These are phyloP conservation scores for Antechinus flavipes DNA, from an alignment of 2,113 vertebrate species.

Conservation along the genomic window DNA sequence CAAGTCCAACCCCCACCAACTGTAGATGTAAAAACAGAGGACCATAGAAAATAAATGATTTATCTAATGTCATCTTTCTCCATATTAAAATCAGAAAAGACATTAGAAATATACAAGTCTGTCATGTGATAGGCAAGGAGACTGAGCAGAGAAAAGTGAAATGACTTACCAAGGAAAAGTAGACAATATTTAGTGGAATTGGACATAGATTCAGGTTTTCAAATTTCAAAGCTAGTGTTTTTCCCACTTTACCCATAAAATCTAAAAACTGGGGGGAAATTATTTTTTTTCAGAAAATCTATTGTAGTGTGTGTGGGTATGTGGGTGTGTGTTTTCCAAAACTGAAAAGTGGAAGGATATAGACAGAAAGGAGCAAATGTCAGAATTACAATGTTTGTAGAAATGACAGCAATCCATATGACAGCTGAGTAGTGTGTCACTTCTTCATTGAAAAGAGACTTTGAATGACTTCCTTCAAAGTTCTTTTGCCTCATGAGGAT, in stretches of 20 bases:
- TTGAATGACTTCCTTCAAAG: constrained; percentile 50
- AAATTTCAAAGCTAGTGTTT: neutral
- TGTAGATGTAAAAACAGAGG: neutral
- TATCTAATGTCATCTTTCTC: neutral
- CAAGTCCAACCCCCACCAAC: neutral
- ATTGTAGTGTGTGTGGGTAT: neutral
- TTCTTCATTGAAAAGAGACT: neutral
- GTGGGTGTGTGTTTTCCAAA: neutral
- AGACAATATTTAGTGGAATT: neutral
- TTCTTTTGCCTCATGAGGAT: constrained; percentile 54
- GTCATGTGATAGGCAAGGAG: neutral
- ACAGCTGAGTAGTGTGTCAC: neutral
- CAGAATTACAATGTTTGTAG: constrained; percentile 26
- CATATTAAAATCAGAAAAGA: neutral
- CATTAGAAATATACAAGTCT: neutral
- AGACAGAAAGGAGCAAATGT: constrained; percentile 46
- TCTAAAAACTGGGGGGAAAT: neutral
- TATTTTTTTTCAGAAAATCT: neutral
- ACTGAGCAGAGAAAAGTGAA: neutral
- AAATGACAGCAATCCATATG: neutral
- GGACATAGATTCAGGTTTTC: neutral
- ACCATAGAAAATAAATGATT: neutral
- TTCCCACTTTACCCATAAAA: neutral
- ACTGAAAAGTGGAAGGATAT: constrained; percentile 17
- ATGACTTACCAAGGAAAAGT: neutral